A percentile compares a stretch with the other conserved stretches of the same genome.
phyloP scores from a whole-genome alignment of 2,888 invertebrate genomes.

The Trisateles emortualis region DNA sequence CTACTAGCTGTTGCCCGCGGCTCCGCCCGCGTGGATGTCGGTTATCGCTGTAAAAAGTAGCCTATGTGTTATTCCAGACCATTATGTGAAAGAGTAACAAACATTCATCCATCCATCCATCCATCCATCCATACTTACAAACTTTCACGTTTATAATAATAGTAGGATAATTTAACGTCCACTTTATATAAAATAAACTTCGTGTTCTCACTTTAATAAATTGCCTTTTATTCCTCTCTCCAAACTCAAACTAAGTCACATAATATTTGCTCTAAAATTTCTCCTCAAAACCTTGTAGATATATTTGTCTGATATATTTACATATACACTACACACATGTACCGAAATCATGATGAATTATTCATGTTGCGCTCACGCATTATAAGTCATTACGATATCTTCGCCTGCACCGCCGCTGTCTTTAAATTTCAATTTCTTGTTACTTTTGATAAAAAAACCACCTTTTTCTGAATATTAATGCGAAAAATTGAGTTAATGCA shows the following conservation, averaged over 20 bases:
- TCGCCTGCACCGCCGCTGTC: conserved; percentile 40
- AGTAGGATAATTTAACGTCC: no score
- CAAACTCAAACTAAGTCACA: conserved; percentile 18
- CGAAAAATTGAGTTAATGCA: conserved; percentile 38
- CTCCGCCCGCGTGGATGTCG: no score
- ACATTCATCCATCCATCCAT: no score
- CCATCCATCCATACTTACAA: no score
- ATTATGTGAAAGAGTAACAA: no score
- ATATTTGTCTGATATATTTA: conserved; percentile 40
- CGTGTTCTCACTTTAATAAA: conserved; percentile 7
- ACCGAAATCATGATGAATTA: conserved; percentile 57
- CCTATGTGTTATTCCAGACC: no score
- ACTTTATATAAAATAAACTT: background rate
- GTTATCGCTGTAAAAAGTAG: no score
- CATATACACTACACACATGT: conserved; percentile 40
- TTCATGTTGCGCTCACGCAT: conserved; percentile 56
- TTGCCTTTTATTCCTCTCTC: background rate
- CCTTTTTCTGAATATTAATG: conserved; percentile 43
- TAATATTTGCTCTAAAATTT: conserved; percentile 36
- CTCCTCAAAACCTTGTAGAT: conserved; percentile 21
- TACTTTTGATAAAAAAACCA: conserved; percentile 39
- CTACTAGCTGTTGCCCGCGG: no score
- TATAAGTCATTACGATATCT: conserved; percentile 59
- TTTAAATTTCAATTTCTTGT: conserved; percentile 61
- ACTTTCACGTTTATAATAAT: no score